Percentiles rank a stretch among this genome's conserved stretches.
Evolutionary conservation across 2,797 vertebrate genomes (phyloP).

Genomic region (Aplochiton taeniatus): DNA sequence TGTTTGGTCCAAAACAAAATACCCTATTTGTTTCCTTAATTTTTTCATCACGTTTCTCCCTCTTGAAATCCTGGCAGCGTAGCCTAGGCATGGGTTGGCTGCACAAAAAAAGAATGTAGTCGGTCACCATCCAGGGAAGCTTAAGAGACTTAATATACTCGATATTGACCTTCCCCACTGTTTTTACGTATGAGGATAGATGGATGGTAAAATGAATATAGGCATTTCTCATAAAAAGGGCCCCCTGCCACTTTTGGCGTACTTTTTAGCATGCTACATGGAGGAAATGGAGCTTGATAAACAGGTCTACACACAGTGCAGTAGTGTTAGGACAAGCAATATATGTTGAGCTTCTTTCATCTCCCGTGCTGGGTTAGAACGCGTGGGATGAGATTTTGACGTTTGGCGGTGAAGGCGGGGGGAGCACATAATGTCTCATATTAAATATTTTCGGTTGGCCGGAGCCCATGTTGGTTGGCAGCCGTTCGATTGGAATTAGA

Average conservation of each 20-base stretch:
- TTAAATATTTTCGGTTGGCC: constrained; percentile 30
- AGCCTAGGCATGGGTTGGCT: constrained; percentile 18
- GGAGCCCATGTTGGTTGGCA: constrained; percentile 17
- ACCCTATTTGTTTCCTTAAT: constrained; percentile 51
- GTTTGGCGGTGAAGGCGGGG: constrained; percentile 16
- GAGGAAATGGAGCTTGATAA: constrained; percentile 4
- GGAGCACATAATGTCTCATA: constrained; percentile 31
- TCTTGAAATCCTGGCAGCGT: constrained; percentile 30
- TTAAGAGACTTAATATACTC: constrained; percentile 20
- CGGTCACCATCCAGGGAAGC: constrained; percentile 10
- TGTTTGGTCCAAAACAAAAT: constrained; percentile 53
- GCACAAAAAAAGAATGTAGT: constrained; percentile 7
- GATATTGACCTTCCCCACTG: constrained; percentile 10
- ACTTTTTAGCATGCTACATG: background rate
- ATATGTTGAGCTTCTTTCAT: constrained; percentile 21
- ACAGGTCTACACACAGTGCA: background rate
- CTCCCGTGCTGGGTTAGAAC: constrained; percentile 19
- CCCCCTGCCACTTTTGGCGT: constrained; percentile 12
- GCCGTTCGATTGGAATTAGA: constrained; percentile 35
- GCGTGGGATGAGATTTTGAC: constrained; percentile 17
- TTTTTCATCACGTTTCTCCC: constrained; percentile 20
- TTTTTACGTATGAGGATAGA: constrained; percentile 19
- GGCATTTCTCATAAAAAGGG: constrained; percentile 26
- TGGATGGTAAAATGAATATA: constrained; percentile 3
- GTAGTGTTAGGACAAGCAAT: constrained; percentile 22